A percentile compares a stretch with the other conserved stretches of the same genome.
Conservation (phyloP, 2,797 vertebrate genomes). For the Hemitrygon akajei region DNA sequence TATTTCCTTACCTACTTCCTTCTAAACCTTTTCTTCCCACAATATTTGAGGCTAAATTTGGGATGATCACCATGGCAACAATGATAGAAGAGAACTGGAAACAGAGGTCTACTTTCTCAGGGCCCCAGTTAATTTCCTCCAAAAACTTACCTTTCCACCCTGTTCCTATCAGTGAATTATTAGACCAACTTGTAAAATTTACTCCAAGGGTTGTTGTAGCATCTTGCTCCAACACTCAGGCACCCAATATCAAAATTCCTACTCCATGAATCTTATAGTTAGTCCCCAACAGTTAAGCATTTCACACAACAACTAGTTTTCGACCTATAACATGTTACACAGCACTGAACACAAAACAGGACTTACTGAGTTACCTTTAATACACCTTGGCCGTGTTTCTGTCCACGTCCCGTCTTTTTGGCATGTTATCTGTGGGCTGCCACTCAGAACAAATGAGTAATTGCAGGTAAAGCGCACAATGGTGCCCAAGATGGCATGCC, state of each 20-base stretch:
- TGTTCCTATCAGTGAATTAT: not conserved
- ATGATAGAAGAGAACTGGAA: not conserved
- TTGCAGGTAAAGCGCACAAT: conserved; percentile 77
- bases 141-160: not conserved
- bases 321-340: not conserved
- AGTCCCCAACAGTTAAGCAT: not conserved
- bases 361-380: conserved; percentile 72
- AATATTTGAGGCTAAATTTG: not conserved
- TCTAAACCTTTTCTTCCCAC: not conserved
- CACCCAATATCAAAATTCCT: not conserved
- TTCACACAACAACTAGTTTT: not conserved
- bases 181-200: not conserved
- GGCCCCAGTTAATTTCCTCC: too few relatives aligned
- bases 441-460: conserved; percentile 84
- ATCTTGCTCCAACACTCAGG: not conserved
- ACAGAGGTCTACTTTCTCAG: not conserved
- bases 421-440: conserved; percentile 70
- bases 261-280: not conserved
- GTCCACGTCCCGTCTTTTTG: conserved; percentile 74
- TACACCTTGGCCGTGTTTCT: conserved; percentile 79
- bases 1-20: not conserved
- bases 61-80: not conserved
- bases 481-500: conserved; percentile 53
- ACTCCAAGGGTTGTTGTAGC: not conserved
- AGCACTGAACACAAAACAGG: not conserved